phyloP scores from a whole-genome alignment of 2,113 vertebrate genomes.

The Lichenostomus cassidix region DNA sequence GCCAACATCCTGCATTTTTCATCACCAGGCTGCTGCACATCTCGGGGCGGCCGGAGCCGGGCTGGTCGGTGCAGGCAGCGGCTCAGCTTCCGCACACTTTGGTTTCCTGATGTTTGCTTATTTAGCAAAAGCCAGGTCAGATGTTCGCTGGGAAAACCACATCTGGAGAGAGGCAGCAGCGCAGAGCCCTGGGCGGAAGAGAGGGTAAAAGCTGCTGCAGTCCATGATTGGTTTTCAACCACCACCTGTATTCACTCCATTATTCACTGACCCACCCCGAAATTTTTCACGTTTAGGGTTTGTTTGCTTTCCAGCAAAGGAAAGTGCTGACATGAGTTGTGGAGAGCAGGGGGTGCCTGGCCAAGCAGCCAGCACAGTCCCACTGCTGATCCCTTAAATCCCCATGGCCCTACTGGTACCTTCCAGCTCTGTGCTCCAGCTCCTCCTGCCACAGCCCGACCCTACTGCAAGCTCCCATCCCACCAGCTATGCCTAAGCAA shows the following conservation, averaged over 20 bases:
- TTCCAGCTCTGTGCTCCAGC: background rate
- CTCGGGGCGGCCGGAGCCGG: background rate
- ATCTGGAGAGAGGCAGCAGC: background rate
- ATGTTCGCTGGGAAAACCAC: background rate
- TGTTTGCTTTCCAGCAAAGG: background rate
- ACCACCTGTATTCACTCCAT: fast-evolving
- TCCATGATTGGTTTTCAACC: fast-evolving
- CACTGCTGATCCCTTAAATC: background rate
- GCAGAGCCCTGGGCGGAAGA: background rate
- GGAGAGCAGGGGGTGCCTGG: background rate
- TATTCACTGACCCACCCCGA: background rate
- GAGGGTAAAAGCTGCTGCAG: background rate
- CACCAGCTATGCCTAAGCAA: background rate
- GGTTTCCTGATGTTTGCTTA: background rate
- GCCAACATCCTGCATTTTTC: background rate
- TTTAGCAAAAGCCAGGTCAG: background rate
- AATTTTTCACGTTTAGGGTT: background rate
- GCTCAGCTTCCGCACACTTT: background rate
- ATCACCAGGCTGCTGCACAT: background rate
- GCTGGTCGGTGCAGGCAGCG: background rate
- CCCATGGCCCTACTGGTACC: background rate
- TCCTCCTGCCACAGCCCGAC: background rate
- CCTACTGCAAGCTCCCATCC: background rate
- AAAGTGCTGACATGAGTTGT: background rate
- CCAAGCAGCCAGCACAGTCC: background rate